These are phyloP conservation scores for Solenopsis invicta DNA, from an alignment of 1,140 invertebrate species.

Conservation along the genomic window DNA sequence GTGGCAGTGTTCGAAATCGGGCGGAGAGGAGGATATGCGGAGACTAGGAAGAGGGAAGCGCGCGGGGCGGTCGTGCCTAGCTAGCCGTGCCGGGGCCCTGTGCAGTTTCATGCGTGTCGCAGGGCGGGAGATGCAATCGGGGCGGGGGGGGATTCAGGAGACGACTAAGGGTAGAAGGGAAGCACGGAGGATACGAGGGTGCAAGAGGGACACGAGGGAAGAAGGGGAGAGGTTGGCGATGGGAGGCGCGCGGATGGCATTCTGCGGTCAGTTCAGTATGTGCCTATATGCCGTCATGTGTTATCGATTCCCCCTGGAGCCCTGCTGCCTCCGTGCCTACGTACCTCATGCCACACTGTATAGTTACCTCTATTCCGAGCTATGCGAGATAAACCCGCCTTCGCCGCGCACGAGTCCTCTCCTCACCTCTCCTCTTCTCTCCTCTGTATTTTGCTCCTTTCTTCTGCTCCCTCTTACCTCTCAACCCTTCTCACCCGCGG, in stretches of 20 bases:
- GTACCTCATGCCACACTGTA: conserved; percentile 66
- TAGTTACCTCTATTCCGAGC: conserved; percentile 60
- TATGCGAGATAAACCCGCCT: conserved; percentile 69
- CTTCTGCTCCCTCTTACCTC: conserved; percentile 30
- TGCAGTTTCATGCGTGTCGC: conserved; percentile 72
- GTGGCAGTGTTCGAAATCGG: conserved; percentile 25
- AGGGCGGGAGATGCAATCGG: conserved; percentile 57
- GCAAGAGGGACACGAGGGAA: conserved; percentile 2
- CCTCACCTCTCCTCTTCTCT: background rate
- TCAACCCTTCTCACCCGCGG: conserved; percentile 7
- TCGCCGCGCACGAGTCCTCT: conserved; percentile 13
- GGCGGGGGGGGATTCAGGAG: conserved; percentile 1
- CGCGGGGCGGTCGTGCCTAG: conserved; percentile 42
- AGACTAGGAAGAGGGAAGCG: background rate
- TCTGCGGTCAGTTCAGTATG: conserved; percentile 85
- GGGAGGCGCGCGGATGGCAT: conserved; percentile 83
- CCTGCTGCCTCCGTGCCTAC: conserved; percentile 65
- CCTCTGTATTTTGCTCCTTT: conserved; percentile 41
- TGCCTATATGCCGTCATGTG: conserved; percentile 84
- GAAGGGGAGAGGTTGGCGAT: conserved; percentile 29
- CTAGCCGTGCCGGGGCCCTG: conserved; percentile 26
- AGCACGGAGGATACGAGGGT: conserved; percentile 31
- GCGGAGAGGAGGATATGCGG: conserved; percentile 15
- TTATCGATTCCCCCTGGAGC: conserved; percentile 83
- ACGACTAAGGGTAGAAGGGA: conserved; percentile 51